Evolutionary conservation across 2,888 invertebrate genomes (phyloP).

Genomic region (Drosophila dives): DNA sequence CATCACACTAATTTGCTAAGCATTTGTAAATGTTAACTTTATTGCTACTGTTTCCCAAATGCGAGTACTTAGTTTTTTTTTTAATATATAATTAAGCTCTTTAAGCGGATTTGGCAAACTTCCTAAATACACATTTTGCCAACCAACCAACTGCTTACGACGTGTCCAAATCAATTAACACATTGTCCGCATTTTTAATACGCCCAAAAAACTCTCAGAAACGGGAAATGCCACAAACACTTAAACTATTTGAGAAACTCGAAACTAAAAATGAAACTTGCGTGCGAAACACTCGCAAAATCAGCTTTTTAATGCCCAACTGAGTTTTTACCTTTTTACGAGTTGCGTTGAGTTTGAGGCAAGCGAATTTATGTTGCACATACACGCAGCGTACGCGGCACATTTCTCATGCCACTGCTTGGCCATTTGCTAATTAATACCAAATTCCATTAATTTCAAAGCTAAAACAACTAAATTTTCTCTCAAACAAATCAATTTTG

Average conservation of each 20-base stretch:
- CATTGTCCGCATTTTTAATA: constrained; percentile 74
- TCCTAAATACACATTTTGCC: neutral
- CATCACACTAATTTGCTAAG: neutral
- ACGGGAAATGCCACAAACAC: constrained; percentile 66
- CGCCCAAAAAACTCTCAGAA: constrained; percentile 4
- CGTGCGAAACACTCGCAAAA: constrained; percentile 72
- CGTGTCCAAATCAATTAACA: constrained; percentile 75
- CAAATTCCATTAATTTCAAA: constrained; percentile 72
- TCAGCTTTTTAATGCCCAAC: constrained; percentile 61
- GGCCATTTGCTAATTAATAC: constrained; percentile 83
- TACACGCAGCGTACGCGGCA: constrained; percentile 68
- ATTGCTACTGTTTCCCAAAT: neutral
- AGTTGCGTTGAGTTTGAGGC: constrained; percentile 16
- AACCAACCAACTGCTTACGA: constrained; percentile 41
- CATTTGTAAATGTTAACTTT: neutral
- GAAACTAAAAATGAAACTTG: constrained; percentile 52
- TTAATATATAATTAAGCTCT: constrained; percentile 4
- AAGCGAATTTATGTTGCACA: constrained; percentile 63
- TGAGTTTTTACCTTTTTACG: constrained; percentile 62
- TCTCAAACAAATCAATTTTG: constrained; percentile 72
- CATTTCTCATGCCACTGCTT: constrained; percentile 80
- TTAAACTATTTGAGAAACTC: constrained; percentile 56
- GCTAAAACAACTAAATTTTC: constrained; percentile 75
- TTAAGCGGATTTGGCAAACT: constrained; percentile 14
- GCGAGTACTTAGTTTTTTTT: neutral